Conservation (phyloP, 53 echinoderm and acorn worm species). For the Patiria pectinifera region DNA sequence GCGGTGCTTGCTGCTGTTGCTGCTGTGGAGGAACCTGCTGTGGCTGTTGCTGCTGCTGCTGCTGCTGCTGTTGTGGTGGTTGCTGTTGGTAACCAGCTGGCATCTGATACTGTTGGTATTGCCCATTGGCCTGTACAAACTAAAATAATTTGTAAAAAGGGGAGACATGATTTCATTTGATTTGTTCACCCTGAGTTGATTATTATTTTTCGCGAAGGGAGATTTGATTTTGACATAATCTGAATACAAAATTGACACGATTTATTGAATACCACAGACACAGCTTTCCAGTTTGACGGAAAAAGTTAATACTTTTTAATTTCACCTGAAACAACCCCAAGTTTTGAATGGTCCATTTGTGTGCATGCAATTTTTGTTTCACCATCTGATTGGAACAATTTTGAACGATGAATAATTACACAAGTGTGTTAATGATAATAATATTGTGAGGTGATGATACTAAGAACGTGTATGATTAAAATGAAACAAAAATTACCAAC, state of each 20-base stretch:
- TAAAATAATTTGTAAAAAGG: not conserved
- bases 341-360: too few relatives aligned
- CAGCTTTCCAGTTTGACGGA: not conserved
- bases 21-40: conserved; percentile 56
- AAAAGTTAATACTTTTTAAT: not conserved
- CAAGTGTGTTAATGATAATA: too few relatives aligned
- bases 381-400: not conserved
- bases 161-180: not conserved
- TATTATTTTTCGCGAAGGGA: too few relatives aligned
- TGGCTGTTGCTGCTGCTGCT: conserved; percentile 49
- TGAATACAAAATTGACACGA: not conserved
- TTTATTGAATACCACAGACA: not conserved
- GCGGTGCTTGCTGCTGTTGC: conserved; percentile 61
- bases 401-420: not conserved
- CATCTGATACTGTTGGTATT: conserved; percentile 54
- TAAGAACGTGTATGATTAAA: not conserved
- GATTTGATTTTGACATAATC: too few relatives aligned
- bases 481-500: not conserved
- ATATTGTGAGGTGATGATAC: not conserved
- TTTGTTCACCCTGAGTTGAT: too few relatives aligned
- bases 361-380: too few relatives aligned
- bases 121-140: conserved; percentile 49
- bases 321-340: not conserved
- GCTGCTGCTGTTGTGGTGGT: conserved; percentile 44
- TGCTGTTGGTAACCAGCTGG: conserved; percentile 43